Conservation (phyloP, 2,797 vertebrate genomes). For the Microctenopoma lineatum region DNA sequence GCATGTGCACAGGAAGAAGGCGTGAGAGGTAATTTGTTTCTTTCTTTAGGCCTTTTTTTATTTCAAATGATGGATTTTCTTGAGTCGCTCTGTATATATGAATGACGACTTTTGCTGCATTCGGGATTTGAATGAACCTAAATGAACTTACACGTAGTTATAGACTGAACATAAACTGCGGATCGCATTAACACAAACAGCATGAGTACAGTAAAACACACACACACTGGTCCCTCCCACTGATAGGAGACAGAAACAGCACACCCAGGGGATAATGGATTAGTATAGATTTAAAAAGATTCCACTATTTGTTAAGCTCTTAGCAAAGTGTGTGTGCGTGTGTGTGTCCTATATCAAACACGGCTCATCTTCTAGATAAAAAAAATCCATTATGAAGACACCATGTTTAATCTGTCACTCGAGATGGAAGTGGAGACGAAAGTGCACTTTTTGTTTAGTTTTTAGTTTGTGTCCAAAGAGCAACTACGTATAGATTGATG, state of each 20-base stretch:
- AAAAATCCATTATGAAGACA: slow-evolving; percentile 45
- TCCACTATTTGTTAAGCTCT: slow-evolving; percentile 74
- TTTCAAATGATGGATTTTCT: not conserved
- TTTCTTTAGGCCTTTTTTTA: slow-evolving; percentile 15
- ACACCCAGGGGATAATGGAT: slow-evolving; percentile 86
- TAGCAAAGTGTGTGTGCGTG: slow-evolving; percentile 48
- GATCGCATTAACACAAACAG: slow-evolving; percentile 26
- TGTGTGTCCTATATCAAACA: slow-evolving; percentile 55
- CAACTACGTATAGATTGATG: not conserved
- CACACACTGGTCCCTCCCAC: slow-evolving; percentile 23
- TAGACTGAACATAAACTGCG: not conserved
- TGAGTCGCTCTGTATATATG: not conserved
- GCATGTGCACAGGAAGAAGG: slow-evolving; percentile 38
- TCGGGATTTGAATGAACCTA: slow-evolving; percentile 9
- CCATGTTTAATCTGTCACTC: slow-evolving; percentile 56
- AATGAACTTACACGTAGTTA: slow-evolving; percentile 2
- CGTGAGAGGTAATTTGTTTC: slow-evolving; percentile 28
- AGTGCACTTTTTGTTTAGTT: not conserved
- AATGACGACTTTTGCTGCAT: not conserved
- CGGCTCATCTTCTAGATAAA: slow-evolving; percentile 54
- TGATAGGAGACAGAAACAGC: slow-evolving; percentile 67
- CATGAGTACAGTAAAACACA: slow-evolving; percentile 22
- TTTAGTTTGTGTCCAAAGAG: slow-evolving; percentile 3
- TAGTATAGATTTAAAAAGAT: slow-evolving; percentile 86
- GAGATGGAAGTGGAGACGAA: slow-evolving; percentile 14